Evolutionary conservation across 2,888 invertebrate genomes (phyloP), one percentile per base, ranked within the genome.

Genomic region (Priapulus caudatus): DNA sequence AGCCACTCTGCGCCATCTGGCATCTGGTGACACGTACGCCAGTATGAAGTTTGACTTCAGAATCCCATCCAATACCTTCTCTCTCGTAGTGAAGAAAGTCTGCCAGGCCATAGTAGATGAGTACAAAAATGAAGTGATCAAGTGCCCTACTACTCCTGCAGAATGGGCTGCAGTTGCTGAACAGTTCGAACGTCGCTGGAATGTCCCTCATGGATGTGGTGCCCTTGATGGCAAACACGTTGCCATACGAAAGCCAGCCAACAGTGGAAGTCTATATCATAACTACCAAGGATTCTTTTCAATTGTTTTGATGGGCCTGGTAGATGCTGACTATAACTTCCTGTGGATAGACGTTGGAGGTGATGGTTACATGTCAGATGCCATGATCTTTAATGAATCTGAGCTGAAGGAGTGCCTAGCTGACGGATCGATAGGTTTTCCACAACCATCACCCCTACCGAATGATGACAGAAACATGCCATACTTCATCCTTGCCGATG

Each of bases 161-260:
- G n/a, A n/a, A n/a, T n/a, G n/a, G n/a, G n/a, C n/a, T n/a, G n/a
- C n/a, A n/a, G n/a, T n/a, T n/a, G n/a, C n/a, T n/a, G n/a, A n/a
- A n/a, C n/a, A n/a, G n/a, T n/a, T n/a, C n/a, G n/a, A n/a, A n/a
- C n/a, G n/a, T n/a, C n/a, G n/a, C n/a, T 61, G 59, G 59, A 58
- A 61, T 48, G 48, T 61, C 43, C 58, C 58, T 24, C 58, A 58
- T 56, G 55, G 54, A n/a, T 58, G 56, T 51, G 58, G 57, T 43
- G 59, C 60, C 20, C 47, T 61, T 3, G 59, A 59, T 55, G 60
- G 62, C 15, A 61, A 61, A 33, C 62, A 60, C 45, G 50, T 60
- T n/a, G 55, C 59, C 50, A 50, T 52, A 5, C 46, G 55, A 53
- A 45, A 50, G 48, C 44, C 47, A n/a, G n/a, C n/a, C n/a, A n/a